These are phyloP conservation scores for Drosophila bipectinata DNA, from an alignment of 1,140 invertebrate species.

Conservation along the genomic window DNA sequence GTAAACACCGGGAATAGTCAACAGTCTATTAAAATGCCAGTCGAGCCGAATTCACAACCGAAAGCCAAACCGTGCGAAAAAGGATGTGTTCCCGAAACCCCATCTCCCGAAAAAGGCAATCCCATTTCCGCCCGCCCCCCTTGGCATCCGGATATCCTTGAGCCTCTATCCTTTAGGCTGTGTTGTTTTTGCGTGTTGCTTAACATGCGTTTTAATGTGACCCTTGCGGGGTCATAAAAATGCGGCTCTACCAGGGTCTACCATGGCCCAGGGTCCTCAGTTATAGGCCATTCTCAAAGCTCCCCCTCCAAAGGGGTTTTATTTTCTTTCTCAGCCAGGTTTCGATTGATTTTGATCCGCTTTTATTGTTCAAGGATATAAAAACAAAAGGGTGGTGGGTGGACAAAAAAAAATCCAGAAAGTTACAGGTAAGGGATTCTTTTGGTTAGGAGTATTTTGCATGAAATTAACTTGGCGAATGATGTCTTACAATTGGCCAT, in stretches of 20 bases:
- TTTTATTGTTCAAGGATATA: slow-evolving; percentile 64
- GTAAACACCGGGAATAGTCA: slow-evolving; percentile 65
- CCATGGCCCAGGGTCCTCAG: not conserved
- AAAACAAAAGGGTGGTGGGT: slow-evolving; percentile 1
- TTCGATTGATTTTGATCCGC: slow-evolving; percentile 71
- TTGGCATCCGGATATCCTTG: no score
- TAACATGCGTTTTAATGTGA: slow-evolving; percentile 82
- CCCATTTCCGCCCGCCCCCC: slow-evolving; percentile 16
- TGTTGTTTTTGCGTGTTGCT: slow-evolving; percentile 52
- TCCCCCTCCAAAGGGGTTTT: not conserved
- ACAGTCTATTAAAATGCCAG: slow-evolving; percentile 80
- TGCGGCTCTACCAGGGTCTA: slow-evolving; percentile 32
- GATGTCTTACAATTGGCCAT: not conserved
- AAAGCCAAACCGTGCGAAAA: slow-evolving; percentile 62
- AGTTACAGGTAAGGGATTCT: slow-evolving; percentile 29
- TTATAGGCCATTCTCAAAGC: no score
- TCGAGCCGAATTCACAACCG: slow-evolving; percentile 47
- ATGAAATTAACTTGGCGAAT: not conserved
- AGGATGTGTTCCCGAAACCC: slow-evolving; percentile 24
- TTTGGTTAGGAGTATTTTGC: not conserved
- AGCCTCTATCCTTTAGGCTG: slow-evolving; percentile 9
- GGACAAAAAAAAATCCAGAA: slow-evolving; percentile 42
- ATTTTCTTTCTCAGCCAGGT: slow-evolving; percentile 3
- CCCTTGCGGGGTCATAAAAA: slow-evolving; percentile 80
- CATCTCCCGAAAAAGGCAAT: not conserved